These are phyloP conservation scores for Eucriotettix oculatus DNA, from an alignment of 2,888 invertebrate species.

Conservation along the genomic window DNA sequence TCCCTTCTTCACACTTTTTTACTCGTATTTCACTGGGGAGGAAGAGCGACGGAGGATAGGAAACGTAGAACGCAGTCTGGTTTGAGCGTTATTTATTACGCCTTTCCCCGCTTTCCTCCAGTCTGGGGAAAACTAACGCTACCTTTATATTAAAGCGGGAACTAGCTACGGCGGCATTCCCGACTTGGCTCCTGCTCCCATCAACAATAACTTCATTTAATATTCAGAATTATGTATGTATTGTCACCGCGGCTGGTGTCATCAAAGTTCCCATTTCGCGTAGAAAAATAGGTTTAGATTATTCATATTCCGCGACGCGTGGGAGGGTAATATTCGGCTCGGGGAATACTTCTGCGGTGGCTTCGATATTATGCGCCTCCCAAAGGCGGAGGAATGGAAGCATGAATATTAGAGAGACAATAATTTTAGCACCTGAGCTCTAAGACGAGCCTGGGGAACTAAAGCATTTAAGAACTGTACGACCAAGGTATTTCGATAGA, in stretches of 20 bases:
- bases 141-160: neutral
- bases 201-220: neutral
- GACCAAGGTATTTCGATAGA: no score
- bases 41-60: slow-evolving; percentile 15
- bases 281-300: neutral
- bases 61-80: slow-evolving; percentile 19
- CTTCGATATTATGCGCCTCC: no score
- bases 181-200: neutral
- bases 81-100: slow-evolving; percentile 29
- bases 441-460: no score
- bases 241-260: neutral
- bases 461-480: no score
- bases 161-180: neutral
- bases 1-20: slow-evolving; percentile 21
- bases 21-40: slow-evolving; percentile 22
- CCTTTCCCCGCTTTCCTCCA: neutral
- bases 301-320: neutral
- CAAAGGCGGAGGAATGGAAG: no score
- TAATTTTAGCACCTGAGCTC: no score
- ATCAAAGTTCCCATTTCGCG: neutral
- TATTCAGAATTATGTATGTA: neutral
- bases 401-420: no score
- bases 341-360: no score
- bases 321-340: no score
- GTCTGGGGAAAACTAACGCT: neutral